Conservation (phyloP, 2,888 invertebrate genomes). For the Odiellus spinosus region DNA sequence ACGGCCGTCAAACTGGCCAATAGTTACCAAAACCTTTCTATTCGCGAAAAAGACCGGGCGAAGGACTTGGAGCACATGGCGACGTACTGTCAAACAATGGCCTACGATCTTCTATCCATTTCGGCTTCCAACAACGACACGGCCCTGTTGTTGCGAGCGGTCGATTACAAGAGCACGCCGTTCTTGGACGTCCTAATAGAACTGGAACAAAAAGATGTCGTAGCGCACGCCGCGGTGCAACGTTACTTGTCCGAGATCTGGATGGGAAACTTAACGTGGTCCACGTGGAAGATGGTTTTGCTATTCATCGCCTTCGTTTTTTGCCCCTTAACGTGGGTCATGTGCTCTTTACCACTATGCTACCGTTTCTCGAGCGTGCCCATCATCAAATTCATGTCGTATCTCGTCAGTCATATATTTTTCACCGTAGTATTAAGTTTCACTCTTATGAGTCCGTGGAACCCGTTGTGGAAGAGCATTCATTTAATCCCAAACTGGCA, state of each 20-base stretch:
- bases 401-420: constrained; percentile 95
- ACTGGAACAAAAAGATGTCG: constrained; percentile 90
- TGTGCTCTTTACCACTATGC: constrained; percentile 82
- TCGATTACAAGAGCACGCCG: constrained; percentile 82
- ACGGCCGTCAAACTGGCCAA: constrained; percentile 94
- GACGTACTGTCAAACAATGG: constrained; percentile 93
- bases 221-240: constrained; percentile 93
- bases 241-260: constrained; percentile 60
- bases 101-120: constrained; percentile 81
- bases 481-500: constrained; percentile 78
- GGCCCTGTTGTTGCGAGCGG: constrained; percentile 81
- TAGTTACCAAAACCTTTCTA: constrained; percentile 44
- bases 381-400: constrained; percentile 99
- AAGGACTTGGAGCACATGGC: constrained; percentile 90
- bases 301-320: constrained; percentile 81
- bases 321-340: constrained; percentile 90
- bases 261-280: constrained; percentile 94
- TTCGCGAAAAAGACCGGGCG: constrained; percentile 86
- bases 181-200: constrained; percentile 94
- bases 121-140: constrained; percentile 90
- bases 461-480: constrained; percentile 29
- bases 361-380: constrained; percentile 96
- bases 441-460: constrained; percentile 38
- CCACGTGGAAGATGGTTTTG: constrained; percentile 81
- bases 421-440: constrained; percentile 82